Evolutionary conservation across 2,797 vertebrate species (phyloP).

Genomic region (Lophotriccus pileatus): DNA sequence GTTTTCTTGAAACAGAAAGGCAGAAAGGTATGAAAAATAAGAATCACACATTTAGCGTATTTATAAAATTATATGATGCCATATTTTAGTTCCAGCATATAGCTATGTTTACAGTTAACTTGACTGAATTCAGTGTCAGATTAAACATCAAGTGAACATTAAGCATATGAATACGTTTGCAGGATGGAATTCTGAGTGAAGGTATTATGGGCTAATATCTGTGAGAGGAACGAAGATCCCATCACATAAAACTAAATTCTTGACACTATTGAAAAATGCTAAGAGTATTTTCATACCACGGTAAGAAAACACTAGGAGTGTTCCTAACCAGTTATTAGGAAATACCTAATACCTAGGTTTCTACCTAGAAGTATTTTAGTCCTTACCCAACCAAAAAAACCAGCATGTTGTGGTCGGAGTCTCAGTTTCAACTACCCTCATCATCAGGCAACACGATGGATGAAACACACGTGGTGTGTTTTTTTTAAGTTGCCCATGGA

Average conservation of each 20-base stretch:
- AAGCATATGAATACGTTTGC: neutral
- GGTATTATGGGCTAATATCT: neutral
- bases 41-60: rapidly evolving
- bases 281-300: neutral
- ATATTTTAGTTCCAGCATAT: neutral
- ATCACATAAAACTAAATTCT: neutral
- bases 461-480: neutral
- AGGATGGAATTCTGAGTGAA: neutral
- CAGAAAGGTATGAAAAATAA: neutral
- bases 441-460: neutral
- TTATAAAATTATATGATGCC: neutral
- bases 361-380: neutral
- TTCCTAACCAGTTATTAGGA: neutral
- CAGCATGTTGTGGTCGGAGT: neutral
- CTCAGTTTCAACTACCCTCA: neutral
- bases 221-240: neutral
- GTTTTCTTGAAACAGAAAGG: neutral
- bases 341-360: too few species aligned
- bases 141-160: neutral
- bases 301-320: neutral
- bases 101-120: neutral
- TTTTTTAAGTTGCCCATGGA: neutral
- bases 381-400: neutral
- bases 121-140: neutral
- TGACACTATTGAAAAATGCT: neutral